Conservation (phyloP, 2,797 vertebrate genomes). For the Cuculus canorus region DNA sequence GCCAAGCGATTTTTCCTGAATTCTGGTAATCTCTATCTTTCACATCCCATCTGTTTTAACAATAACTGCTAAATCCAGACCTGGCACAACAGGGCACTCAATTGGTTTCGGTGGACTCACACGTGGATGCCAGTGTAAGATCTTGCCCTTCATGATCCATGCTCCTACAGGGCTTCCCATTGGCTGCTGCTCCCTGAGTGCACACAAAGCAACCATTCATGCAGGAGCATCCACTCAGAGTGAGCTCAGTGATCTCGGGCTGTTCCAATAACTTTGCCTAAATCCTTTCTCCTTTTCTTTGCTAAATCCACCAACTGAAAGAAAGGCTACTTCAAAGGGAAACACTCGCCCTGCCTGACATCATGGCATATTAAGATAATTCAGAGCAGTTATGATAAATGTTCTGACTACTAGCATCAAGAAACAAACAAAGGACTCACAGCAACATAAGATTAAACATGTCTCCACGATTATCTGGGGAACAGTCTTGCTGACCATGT, state of each 20-base stretch:
- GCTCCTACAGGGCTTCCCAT: background rate
- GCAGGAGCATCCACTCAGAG: rapidly evolving
- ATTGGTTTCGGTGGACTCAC: background rate
- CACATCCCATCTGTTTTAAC: background rate
- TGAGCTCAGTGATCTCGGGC: background rate
- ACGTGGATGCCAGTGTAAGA: background rate
- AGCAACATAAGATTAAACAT: conserved; percentile 41
- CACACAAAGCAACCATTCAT: background rate
- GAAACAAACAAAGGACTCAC: conserved; percentile 5
- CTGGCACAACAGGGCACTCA: background rate
- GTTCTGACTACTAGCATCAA: conserved; percentile 22
- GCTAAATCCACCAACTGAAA: conserved; percentile 1
- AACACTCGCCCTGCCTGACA: background rate
- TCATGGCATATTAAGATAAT: conserved; percentile 36
- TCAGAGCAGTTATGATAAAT: conserved; percentile 37
- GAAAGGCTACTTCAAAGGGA: conserved; percentile 36
- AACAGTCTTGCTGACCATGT: background rate
- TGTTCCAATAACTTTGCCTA: conserved; percentile 10
- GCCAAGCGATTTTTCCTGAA: background rate
- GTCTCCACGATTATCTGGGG: background rate
- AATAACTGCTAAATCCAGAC: background rate
- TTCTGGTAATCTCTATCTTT: background rate
- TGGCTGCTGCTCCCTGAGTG: background rate
- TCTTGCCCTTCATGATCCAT: background rate
- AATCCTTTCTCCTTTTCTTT: background rate